Evolutionary conservation across 1,140 invertebrate species (phyloP), one percentile per base, ranked within the genome.

Genomic region (Lordiphosa stackelbergi): DNA sequence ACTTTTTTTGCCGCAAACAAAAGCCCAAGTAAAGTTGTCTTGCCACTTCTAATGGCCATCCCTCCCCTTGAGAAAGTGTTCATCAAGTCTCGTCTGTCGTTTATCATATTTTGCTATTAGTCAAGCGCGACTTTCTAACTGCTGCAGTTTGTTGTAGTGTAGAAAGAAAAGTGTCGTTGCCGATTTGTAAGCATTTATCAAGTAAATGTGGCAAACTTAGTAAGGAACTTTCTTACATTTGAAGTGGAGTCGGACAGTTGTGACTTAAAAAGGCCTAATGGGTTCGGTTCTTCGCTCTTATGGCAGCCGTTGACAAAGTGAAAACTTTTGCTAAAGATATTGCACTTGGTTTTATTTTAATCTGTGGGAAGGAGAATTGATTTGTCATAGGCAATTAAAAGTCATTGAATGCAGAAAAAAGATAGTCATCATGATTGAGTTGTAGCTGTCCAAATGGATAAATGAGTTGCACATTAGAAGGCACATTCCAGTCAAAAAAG

Each of bases 21-120:
- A 66, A 57, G 38, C 41, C 55, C 60, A 53, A 46, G 43, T 51
- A 63, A 66, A 66, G 63, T 52, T 31, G 57, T 54, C 42, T 53
- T 58, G 42, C 56, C 55, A 22, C 73, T 78, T 78, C 73, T 78
- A 78, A 78, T 78, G 69, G 53, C 66, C 71, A 22, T 7, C 41
- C 9, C 37, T 8, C 36, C 43, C 36, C 37, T 24, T 69, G 66
- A 55, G 66, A 69, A 69, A 69, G 65, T 69, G 66, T 69, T 69
- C 56, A 61, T 71, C 68, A 60, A 52, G 68, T 56, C 54, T 45
- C 56, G 45, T 36, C 54, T 51, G 51, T 69, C 59, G 73, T 66
- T 66, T 78, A 78, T 59, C 65, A 73, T 78, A 73, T 63, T 79
- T 70, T 56, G 53, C 60, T 58, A 69, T 74, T 74, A 74, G 71